These are phyloP conservation scores for Ptychobarbus kaznakovi DNA, from an alignment of 2,797 vertebrate genomes.

Conservation along the genomic window DNA sequence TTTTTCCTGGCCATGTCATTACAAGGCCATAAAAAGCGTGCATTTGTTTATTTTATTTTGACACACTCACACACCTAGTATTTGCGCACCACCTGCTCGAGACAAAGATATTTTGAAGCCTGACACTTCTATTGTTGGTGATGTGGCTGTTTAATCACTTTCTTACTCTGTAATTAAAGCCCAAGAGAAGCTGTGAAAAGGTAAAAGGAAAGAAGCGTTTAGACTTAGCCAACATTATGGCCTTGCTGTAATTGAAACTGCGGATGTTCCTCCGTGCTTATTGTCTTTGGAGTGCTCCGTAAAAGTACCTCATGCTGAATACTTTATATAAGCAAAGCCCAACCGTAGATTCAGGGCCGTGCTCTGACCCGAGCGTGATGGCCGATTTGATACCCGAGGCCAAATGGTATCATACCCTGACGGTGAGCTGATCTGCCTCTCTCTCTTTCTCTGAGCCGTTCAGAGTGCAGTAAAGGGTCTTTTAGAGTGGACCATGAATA, in stretches of 20 bases:
- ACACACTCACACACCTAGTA: constrained; percentile 24
- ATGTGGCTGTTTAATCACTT: constrained; percentile 42
- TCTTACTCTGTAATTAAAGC: constrained; percentile 51
- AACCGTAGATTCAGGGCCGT: background rate
- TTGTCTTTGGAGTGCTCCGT: constrained; percentile 47
- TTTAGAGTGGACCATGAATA: constrained; percentile 72
- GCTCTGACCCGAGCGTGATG: constrained; percentile 43
- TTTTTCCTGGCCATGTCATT: constrained; percentile 71
- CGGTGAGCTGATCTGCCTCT: constrained; percentile 50
- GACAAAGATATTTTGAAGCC: constrained; percentile 35
- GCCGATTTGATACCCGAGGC: constrained; percentile 58
- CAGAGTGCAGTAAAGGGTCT: constrained; percentile 60
- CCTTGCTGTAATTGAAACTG: constrained; percentile 44
- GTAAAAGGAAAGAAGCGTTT: constrained; percentile 41
- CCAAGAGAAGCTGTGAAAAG: constrained; percentile 30
- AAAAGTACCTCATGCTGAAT: constrained; percentile 15
- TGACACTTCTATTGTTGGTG: constrained; percentile 40
- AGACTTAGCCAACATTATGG: constrained; percentile 38
- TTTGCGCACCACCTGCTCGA: constrained; percentile 23
- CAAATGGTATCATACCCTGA: constrained; percentile 47
- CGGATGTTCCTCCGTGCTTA: constrained; percentile 36
- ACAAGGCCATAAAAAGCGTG: constrained; percentile 67
- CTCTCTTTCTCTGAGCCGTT: constrained; percentile 41
- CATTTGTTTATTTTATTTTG: constrained; percentile 55
- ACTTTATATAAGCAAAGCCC: constrained; percentile 12